phyloP scores from a whole-genome alignment of 2,113 vertebrate species.

The Thermophis baileyi region DNA sequence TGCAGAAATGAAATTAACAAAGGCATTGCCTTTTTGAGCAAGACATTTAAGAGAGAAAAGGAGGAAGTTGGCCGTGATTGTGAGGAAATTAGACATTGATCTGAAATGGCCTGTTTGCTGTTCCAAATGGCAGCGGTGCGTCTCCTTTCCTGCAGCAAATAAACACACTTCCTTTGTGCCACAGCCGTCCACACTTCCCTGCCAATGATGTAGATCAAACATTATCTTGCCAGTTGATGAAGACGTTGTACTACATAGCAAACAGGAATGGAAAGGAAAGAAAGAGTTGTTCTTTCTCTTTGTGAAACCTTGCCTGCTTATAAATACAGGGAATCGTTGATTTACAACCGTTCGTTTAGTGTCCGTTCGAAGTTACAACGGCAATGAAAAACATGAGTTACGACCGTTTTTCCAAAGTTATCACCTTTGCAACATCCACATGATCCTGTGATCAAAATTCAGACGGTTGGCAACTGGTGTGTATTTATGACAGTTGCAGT shows the following conservation, averaged over 20 bases:
- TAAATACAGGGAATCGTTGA: too few species aligned
- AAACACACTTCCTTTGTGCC: neutral
- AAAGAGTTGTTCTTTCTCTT: neutral
- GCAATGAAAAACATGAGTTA: too few species aligned
- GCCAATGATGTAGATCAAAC: neutral
- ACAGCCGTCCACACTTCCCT: neutral
- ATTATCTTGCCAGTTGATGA: neutral
- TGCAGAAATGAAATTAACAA: neutral
- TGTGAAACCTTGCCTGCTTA: too few species aligned
- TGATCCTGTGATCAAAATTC: too few species aligned
- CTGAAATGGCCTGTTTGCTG: neutral
- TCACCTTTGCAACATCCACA: too few species aligned
- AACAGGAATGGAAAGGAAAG: neutral
- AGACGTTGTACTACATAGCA: too few species aligned
- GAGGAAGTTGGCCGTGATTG: neutral
- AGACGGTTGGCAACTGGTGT: too few species aligned
- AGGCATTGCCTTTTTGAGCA: neutral
- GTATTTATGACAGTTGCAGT: too few species aligned
- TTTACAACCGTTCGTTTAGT: too few species aligned
- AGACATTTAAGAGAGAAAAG: neutral
- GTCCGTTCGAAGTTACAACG: too few species aligned
- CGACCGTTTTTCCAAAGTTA: too few species aligned
- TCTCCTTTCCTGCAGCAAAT: neutral
- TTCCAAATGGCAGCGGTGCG: neutral
- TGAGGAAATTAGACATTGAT: neutral